Percentiles rank a stretch among this genome's conserved stretches.
phyloP scores from a whole-genome alignment of 1,140 invertebrate species.

The Lineus longissimus region DNA sequence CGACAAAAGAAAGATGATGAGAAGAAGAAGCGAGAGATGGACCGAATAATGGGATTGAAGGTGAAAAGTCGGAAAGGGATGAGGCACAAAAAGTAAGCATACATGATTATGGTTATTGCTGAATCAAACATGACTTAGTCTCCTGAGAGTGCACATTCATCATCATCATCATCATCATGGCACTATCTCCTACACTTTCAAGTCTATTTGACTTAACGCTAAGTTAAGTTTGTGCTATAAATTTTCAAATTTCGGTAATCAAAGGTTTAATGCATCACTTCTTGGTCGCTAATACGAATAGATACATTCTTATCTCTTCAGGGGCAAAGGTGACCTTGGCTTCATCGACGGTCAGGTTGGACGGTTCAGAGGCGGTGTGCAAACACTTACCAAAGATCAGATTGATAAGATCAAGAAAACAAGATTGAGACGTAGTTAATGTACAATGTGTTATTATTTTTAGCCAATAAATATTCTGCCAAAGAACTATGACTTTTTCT shows the following conservation, averaged over 20 bases:
- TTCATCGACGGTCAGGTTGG: neutral
- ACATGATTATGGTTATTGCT: neutral
- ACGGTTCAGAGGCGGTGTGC: neutral
- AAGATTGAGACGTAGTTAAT: neutral
- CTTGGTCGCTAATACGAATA: neutral
- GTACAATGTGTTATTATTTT: neutral
- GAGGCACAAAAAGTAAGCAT: slow-evolving; percentile 10
- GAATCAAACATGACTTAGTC: slow-evolving; percentile 4
- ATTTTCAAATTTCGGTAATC: neutral
- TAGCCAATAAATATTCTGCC: neutral
- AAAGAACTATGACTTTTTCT: neutral
- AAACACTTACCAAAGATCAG: neutral
- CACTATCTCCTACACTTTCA: too few species aligned
- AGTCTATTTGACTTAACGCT: too few species aligned
- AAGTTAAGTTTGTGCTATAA: too few species aligned
- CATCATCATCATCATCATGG: too few species aligned
- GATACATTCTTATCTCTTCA: slow-evolving; percentile 23
- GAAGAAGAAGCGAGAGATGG: slow-evolving; percentile 9
- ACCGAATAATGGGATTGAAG: neutral
- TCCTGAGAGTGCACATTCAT: slow-evolving; percentile 2
- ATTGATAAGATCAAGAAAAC: neutral
- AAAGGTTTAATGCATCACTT: slow-evolving; percentile 6
- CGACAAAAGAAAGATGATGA: slow-evolving; percentile 6
- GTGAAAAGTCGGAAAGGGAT: slow-evolving; percentile 6
- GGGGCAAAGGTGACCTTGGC: slow-evolving; percentile 22